These are phyloP conservation scores for Acronicta alni DNA, from an alignment of 2,888 invertebrate genomes.

Conservation along the genomic window DNA sequence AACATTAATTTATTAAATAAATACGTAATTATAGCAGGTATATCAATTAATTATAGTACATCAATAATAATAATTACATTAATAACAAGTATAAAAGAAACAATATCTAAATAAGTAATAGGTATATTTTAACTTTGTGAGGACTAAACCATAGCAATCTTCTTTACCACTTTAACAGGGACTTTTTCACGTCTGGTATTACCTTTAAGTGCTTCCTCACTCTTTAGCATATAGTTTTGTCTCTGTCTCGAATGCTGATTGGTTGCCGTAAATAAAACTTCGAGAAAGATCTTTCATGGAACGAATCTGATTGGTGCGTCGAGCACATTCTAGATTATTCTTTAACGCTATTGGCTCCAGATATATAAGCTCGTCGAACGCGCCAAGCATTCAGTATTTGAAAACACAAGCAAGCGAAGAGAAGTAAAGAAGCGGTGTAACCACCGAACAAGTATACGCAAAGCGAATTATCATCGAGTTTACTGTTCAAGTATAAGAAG, in stretches of 20 bases:
- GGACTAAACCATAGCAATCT: background rate
- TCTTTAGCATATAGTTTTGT: constrained; percentile 43
- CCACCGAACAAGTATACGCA: constrained; percentile 55
- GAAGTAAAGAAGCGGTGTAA: constrained; percentile 61
- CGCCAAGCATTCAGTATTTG: constrained; percentile 79
- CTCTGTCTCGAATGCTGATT: constrained; percentile 60
- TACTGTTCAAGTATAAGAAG: constrained; percentile 35
- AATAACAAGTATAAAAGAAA: no score
- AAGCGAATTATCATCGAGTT: constrained; percentile 30
- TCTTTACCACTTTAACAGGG: constrained; percentile 38
- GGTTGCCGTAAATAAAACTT: constrained; percentile 55
- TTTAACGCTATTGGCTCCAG: constrained; percentile 63
- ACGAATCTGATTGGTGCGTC: constrained; percentile 65
- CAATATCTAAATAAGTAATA: no score
- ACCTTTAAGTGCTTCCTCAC: constrained; percentile 41
- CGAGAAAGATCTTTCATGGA: constrained; percentile 65
- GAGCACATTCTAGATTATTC: constrained; percentile 70
- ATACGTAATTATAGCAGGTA: no score
- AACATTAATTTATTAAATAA: no score
- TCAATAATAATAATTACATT: no score
- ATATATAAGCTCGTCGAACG: constrained; percentile 59
- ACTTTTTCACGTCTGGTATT: constrained; percentile 50
- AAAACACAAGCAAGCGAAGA: constrained; percentile 69
- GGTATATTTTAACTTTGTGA: no score
- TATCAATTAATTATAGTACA: no score